Percentiles rank a stretch among this genome's conserved stretches.
These are phyloP conservation scores for Hippolais icterina DNA, from an alignment of 2,113 vertebrate species.

Conservation along the genomic window DNA sequence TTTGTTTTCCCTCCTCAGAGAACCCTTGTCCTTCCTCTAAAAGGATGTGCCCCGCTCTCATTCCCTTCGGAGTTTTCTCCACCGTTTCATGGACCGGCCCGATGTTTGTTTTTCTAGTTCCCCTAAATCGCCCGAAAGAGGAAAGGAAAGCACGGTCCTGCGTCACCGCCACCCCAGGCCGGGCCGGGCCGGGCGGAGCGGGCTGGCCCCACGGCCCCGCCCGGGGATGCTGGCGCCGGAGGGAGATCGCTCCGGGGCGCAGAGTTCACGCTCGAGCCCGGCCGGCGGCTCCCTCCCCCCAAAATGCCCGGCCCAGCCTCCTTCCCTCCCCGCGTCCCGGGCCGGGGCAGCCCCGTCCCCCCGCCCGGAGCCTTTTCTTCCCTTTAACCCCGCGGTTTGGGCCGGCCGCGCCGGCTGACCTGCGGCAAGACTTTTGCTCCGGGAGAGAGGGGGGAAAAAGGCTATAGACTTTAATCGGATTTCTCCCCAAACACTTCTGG, in stretches of 20 bases:
- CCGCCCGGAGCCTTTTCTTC: neutral
- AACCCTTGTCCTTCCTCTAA: constrained; percentile 89
- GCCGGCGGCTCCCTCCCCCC: neutral
- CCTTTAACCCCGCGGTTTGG: neutral
- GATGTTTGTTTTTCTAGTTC: constrained; percentile 88
- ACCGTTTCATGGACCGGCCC: constrained; percentile 63
- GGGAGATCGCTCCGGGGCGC: neutral
- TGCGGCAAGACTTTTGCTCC: constrained; percentile 23
- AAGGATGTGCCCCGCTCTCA: constrained; percentile 81
- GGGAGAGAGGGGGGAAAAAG: neutral
- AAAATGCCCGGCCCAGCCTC: neutral
- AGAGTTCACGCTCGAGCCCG: neutral
- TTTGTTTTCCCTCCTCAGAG: constrained; percentile 83
- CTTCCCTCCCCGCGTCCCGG: neutral
- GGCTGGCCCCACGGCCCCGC: neutral
- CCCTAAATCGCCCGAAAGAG: constrained; percentile 79
- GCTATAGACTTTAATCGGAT: constrained; percentile 56
- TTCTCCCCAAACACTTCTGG: constrained; percentile 48
- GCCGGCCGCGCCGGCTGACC: constrained; percentile 5
- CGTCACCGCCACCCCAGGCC: constrained; percentile 69
- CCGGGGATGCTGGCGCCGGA: neutral
- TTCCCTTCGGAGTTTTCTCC: constrained; percentile 51
- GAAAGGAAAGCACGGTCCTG: constrained; percentile 75
- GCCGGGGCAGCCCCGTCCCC: neutral
- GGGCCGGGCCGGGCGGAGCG: neutral